Evolutionary conservation across 2,113 vertebrate species (phyloP).

Genomic region (Gambusia holbrooki): DNA sequence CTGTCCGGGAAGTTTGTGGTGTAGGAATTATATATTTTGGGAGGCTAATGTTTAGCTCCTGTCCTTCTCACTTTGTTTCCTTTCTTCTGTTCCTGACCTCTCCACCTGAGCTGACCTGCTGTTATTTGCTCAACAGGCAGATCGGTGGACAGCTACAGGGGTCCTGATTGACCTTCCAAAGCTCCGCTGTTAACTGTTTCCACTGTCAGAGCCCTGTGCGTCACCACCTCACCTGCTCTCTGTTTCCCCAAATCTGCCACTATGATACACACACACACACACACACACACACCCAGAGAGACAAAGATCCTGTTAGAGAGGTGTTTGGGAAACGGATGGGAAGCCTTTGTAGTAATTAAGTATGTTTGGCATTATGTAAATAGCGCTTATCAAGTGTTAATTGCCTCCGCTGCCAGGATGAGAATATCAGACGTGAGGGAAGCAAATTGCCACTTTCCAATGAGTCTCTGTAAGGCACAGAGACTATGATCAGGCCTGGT

Average conservation of each 20-base stretch:
- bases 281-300: background rate
- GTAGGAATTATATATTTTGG: background rate
- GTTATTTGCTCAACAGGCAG: constrained; percentile 60
- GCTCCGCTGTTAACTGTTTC: constrained; percentile 60
- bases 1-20: background rate
- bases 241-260: constrained; percentile 30
- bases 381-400: constrained; percentile 74
- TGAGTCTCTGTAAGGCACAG: constrained; percentile 21
- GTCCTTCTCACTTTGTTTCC: background rate
- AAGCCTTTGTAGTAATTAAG: constrained; percentile 65
- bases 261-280: constrained; percentile 30
- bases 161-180: constrained; percentile 63
- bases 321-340: constrained; percentile 17
- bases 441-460: constrained; percentile 46
- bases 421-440: constrained; percentile 61
- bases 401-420: constrained; percentile 65
- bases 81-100: constrained; percentile 5
- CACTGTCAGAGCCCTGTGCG: constrained; percentile 51
- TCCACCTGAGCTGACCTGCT: constrained; percentile 28
- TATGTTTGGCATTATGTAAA: constrained; percentile 73
- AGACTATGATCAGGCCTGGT: constrained; percentile 22
- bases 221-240: constrained; percentile 47
- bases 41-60: too few relatives aligned
- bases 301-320: constrained; percentile 33
- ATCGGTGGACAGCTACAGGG: constrained; percentile 64